These are phyloP conservation scores for Spongia lamella DNA, from an alignment of 37 sponge, comb jelly and placozoan species.

Conservation along the genomic window DNA sequence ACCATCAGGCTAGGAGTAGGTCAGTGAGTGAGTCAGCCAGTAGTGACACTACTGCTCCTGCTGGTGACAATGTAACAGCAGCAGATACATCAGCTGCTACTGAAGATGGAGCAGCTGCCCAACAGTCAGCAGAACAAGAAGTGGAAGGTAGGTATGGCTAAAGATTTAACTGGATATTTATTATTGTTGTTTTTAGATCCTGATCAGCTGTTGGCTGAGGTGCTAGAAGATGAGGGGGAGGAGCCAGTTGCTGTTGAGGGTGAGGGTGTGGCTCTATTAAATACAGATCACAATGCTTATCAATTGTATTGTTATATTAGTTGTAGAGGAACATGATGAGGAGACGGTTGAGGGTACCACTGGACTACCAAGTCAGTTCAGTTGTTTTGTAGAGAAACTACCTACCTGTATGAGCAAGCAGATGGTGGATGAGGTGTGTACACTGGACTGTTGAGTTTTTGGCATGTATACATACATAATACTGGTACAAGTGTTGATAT, in stretches of 20 bases:
- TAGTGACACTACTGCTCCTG: too few species aligned
- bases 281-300: not conserved
- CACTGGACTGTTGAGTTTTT: not conserved
- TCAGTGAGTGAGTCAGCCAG: too few species aligned
- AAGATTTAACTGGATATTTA: not conserved
- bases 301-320: not conserved
- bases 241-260: slow-evolving; percentile 3
- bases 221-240: slow-evolving; percentile 16
- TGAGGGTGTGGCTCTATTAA: not conserved
- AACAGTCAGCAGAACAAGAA: slow-evolving; percentile 2
- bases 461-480: too few species aligned
- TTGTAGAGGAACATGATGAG: slow-evolving; percentile 31
- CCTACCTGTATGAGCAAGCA: slow-evolving; percentile 57
- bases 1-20: too few species aligned
- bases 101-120: too few species aligned
- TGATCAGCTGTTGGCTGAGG: not conserved
- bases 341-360: slow-evolving; percentile 1
- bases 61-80: too few species aligned
- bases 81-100: too few species aligned
- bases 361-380: slow-evolving; percentile 1
- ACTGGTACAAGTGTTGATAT: too few species aligned
- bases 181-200: not conserved
- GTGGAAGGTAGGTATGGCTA: not conserved
- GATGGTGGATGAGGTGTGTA: slow-evolving; percentile 50
- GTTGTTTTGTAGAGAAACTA: slow-evolving; percentile 17